Percentiles rank a stretch among this genome's conserved stretches.
Conservation (phyloP, 2,888 invertebrate species). For the Amitus sp. region DNA sequence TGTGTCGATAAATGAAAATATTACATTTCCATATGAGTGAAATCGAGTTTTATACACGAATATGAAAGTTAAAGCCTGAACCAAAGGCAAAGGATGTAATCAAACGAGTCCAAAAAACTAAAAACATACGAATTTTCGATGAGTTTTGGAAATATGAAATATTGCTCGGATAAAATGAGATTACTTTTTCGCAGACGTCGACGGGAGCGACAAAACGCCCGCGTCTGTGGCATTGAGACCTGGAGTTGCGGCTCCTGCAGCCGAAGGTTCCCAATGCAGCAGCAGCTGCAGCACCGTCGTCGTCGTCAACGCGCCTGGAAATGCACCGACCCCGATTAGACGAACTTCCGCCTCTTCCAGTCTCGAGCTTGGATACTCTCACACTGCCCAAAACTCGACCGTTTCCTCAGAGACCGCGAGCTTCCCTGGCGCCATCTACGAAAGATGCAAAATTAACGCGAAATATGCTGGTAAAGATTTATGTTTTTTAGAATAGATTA, state of each 20-base stretch:
- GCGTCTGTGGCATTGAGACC: conserved; percentile 36
- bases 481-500: too few species aligned
- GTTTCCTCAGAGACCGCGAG: conserved; percentile 74
- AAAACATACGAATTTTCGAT: too few species aligned
- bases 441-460: conserved; percentile 55
- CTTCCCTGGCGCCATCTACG: conserved; percentile 66
- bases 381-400: conserved; percentile 87
- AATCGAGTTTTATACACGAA: too few species aligned
- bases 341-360: conserved; percentile 83
- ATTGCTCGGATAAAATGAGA: too few species aligned
- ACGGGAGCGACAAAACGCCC: conserved; percentile 49
- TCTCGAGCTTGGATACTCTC: conserved; percentile 85
- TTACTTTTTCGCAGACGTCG: conserved; percentile 50
- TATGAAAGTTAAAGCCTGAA: too few species aligned
- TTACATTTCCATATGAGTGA: too few species aligned
- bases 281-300: conserved; percentile 91
- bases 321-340: conserved; percentile 66
- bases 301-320: conserved; percentile 70
- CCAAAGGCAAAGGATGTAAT: too few species aligned
- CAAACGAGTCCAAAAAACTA: too few species aligned
- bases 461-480: conserved; percentile 52
- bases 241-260: conserved; percentile 40
- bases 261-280: conserved; percentile 81
- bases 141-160: too few species aligned
- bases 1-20: too few species aligned